Evolutionary conservation across 2,113 vertebrate genomes (phyloP).

Genomic region (Lipophrys pholis): DNA sequence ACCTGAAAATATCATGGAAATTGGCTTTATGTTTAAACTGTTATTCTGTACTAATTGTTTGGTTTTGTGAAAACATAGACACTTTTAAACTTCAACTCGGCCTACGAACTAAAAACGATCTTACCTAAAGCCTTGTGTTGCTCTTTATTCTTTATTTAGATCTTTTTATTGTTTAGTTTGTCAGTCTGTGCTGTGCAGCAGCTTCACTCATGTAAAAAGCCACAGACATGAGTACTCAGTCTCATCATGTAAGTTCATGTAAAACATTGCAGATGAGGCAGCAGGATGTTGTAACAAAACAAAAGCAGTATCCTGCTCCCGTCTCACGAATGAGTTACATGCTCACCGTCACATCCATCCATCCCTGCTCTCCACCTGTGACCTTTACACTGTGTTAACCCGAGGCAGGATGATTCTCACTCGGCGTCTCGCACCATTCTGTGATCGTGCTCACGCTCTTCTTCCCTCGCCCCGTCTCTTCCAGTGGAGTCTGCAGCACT

Average conservation of each 20-base stretch:
- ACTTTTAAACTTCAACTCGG: too few species aligned
- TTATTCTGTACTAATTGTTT: too few species aligned
- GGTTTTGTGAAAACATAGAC: too few species aligned
- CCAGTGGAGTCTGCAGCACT: constrained; percentile 81
- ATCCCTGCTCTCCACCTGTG: constrained; percentile 64
- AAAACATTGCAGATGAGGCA: constrained; percentile 24
- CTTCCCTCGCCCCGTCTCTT: constrained; percentile 46
- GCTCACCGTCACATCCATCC: constrained; percentile 39
- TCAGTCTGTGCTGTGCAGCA: background rate
- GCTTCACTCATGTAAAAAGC: constrained; percentile 9
- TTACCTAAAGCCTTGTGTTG: too few species aligned
- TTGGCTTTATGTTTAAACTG: too few species aligned
- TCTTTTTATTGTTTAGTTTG: background rate
- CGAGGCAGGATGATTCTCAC: constrained; percentile 12
- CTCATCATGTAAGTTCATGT: constrained; percentile 39
- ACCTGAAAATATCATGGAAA: too few species aligned
- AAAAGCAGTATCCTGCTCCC: constrained; percentile 22
- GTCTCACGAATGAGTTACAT: constrained; percentile 45
- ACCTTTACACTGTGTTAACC: constrained; percentile 32
- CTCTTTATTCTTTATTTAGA: background rate
- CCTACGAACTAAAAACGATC: too few species aligned
- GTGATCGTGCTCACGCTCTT: constrained; percentile 32
- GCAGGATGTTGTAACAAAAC: constrained; percentile 31
- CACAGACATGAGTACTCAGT: constrained; percentile 28
- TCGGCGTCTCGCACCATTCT: constrained; percentile 2